Evolutionary conservation across 2,888 invertebrate species (phyloP), one percentile per base, ranked within the genome.

Genomic region (Agrypnus murinus): DNA sequence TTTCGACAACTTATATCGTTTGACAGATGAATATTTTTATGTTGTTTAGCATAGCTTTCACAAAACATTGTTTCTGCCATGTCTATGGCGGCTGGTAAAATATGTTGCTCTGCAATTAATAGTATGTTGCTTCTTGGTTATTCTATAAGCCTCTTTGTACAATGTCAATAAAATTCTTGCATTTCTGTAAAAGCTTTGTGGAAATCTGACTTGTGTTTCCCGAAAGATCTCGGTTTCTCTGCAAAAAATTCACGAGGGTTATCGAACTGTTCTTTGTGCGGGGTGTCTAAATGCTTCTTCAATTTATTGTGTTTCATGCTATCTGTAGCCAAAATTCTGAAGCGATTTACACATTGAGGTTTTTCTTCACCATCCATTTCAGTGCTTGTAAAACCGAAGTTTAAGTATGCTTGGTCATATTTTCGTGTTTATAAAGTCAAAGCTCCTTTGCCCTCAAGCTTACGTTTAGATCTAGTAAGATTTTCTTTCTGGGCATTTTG

Each of bases 241-340:
- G 25, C 25, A 53, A 40, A 68, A 55, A 62, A 62, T 31, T 55
- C 45, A n/a, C 55, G 53, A 34, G 43, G 53, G 17, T 68, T 68
- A 48, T 19, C 62, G 50, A 62, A 3, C 14, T 43, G 46, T 40
- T 62, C 53, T 32, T 40, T 50, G 45, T 53, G 68, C 12, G 31
- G 68, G 5, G 68, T 68, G 55, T 62, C 62, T 43, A 55, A 32
- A 62, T 68, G 60, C 10, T 60, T 14, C 38, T 67, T 59, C 17
- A 60, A 50, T 60, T 67, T 67, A 38, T 65, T 69, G 6, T 57
- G 46, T 69, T 63, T 63, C 57, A 69, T 69, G 57, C 57, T 63
- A 25, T 5, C 25, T 25, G 25, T 5, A 25, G 25, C 25, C 2
- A 25, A 25, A 25, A 25, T 25, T 25, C 38, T 58, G 3, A 53